Evolutionary conservation across 2,888 invertebrate genomes (phyloP).

Genomic region (Deilephila porcellus): DNA sequence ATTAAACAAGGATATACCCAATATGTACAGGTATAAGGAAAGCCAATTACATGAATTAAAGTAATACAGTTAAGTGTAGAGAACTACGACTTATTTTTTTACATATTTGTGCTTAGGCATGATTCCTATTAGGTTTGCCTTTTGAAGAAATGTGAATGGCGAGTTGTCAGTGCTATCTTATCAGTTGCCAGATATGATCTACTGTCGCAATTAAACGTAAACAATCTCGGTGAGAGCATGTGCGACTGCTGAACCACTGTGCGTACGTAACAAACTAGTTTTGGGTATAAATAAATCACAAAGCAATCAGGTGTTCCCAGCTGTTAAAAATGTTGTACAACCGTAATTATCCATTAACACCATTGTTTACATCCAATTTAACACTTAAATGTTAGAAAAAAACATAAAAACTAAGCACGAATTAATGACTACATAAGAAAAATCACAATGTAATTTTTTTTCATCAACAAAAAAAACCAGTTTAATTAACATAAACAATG

Average conservation of each 20-base stretch:
- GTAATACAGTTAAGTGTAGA: too few species aligned
- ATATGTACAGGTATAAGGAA: too few species aligned
- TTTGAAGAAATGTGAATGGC: not conserved
- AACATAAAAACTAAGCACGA: not conserved
- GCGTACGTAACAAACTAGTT: conserved; percentile 65
- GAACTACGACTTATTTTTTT: too few species aligned
- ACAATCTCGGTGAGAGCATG: conserved; percentile 14
- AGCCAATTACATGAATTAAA: too few species aligned
- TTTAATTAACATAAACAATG: conserved; percentile 37
- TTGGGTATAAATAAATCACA: conserved; percentile 57
- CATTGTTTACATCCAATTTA: conserved; percentile 6
- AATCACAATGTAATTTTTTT: conserved; percentile 13
- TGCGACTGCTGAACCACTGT: conserved; percentile 23
- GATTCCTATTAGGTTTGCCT: not conserved
- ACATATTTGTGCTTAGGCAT: not conserved
- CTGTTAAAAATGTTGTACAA: conserved; percentile 52
- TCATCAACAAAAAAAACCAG: conserved; percentile 28
- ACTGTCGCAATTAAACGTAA: conserved; percentile 25
- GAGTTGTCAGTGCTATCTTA: conserved; percentile 28
- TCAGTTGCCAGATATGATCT: conserved; percentile 31
- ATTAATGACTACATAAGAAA: not conserved
- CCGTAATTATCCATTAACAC: not conserved
- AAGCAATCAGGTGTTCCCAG: conserved; percentile 52
- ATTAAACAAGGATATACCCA: too few species aligned
- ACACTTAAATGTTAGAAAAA: not conserved